Percentiles rank a stretch among this genome's conserved stretches.
Evolutionary conservation across 2,113 vertebrate species (phyloP).

Genomic region (Neogale vison): DNA sequence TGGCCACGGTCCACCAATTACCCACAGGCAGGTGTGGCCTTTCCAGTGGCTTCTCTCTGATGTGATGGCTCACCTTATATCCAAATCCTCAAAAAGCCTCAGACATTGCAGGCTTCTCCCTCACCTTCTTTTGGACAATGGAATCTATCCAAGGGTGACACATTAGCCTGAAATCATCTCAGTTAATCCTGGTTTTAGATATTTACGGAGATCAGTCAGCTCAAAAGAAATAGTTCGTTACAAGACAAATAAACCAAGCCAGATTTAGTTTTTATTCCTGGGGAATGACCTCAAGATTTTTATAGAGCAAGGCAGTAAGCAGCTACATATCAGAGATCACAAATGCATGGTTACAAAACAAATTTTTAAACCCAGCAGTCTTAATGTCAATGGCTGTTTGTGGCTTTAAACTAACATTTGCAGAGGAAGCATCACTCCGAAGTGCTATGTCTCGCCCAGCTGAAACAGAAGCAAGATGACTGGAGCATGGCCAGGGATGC

Average conservation of each 20-base stretch:
- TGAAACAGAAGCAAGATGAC: neutral
- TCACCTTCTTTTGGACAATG: neutral
- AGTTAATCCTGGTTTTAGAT: neutral
- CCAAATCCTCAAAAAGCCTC: neutral
- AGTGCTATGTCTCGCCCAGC: neutral
- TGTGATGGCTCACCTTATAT: neutral
- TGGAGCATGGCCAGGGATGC: neutral
- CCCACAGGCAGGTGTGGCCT: neutral
- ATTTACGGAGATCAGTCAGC: neutral
- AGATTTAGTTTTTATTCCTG: neutral
- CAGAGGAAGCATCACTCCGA: accelerated
- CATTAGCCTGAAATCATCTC: neutral
- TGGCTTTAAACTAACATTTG: neutral
- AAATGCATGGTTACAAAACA: neutral
- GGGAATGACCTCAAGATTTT: neutral
- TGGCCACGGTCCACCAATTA: accelerated
- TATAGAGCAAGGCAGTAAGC: neutral
- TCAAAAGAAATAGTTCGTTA: neutral
- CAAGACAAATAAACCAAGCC: neutral
- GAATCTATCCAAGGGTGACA: neutral
- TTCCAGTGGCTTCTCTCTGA: neutral
- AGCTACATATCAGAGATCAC: accelerated
- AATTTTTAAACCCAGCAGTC: neutral
- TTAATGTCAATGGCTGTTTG: neutral
- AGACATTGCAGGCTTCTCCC: accelerated